Evolutionary conservation across 2,797 vertebrate genomes (phyloP), one percentile per base, ranked within the genome.

Genomic region (Melanotaenia maccullochi): DNA sequence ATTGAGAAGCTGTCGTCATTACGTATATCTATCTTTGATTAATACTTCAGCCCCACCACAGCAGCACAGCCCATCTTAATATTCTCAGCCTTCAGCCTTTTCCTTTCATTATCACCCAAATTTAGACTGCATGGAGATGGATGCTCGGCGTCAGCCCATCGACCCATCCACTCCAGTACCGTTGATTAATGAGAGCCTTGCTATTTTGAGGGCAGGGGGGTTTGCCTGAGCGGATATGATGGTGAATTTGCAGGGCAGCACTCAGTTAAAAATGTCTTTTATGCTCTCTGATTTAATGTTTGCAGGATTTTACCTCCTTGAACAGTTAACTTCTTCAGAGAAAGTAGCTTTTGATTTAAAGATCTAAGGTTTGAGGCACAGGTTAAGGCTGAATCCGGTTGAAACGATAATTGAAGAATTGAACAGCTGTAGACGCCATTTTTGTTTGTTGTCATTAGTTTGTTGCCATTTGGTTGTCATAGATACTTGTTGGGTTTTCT

Each of bases 81-180:
- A 76, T 76, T 76, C 82, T 78, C 33, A 40, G 71, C 56, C 75
- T 65, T 79, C 66, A 75, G 65, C 67, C 30, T 75, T 69, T 63
- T 86, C 81, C 74, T 81, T 40, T 85, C 65, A 55, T 91, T 87
- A 91, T 87, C 77, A 60, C 64, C 88, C 79, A 85, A 65, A 91
- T 90, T 88, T 89, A 89, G 87, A 44, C 77, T 38, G 68, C 79
- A 82, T 77, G 65, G 82, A 87, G 90, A 91, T 85, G 84, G 87
- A 92, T 92, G 87, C 68, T 65, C 1, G 28, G 9, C 12, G 58
- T 75, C 85, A 62, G 67, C 60, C 28, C 73, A 87, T 82, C 70
- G 71, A 85, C 65, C 76, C 9, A 61, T 69, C 66, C 33, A 11
- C 70, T 82, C 59, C 64, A 24, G 13, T 61, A 3, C 58, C 6